Percentiles rank a stretch among this genome's conserved stretches.
Evolutionary conservation across 2,888 invertebrate genomes (phyloP).

Genomic region (Hybos culiciformis): DNA sequence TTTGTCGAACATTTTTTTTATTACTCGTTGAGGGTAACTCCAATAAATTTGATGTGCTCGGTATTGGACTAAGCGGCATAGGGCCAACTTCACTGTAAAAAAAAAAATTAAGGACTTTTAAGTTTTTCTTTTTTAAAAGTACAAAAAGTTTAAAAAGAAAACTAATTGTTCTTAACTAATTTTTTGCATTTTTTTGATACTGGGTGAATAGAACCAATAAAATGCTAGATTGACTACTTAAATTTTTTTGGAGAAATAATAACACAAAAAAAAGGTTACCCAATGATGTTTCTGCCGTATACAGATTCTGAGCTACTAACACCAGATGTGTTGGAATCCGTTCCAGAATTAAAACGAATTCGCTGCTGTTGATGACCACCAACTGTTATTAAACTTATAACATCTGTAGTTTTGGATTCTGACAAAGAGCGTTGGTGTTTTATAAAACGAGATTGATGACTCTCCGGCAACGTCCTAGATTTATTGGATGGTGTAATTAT

Average conservation of each 20-base stretch:
- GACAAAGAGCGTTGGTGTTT: constrained; percentile 51
- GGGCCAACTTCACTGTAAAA: constrained; percentile 48
- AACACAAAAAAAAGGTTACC: constrained; percentile 33
- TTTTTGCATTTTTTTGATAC: neutral
- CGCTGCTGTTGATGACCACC: constrained; percentile 31
- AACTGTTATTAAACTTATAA: constrained; percentile 26
- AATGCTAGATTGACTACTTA: neutral
- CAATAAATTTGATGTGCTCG: constrained; percentile 63
- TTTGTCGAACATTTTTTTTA: constrained; percentile 22
- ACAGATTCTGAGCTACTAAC: constrained; percentile 71
- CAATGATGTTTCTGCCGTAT: constrained; percentile 44
- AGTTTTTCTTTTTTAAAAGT: neutral
- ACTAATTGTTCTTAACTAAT: neutral
- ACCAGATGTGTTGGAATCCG: constrained; percentile 72
- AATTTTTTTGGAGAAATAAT: no score
- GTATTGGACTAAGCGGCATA: constrained; percentile 74
- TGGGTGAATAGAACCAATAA: neutral
- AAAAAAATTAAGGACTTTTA: constrained; percentile 4
- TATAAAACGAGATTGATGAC: constrained; percentile 27
- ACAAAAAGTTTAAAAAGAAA: neutral
- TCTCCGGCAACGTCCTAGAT: constrained; percentile 42
- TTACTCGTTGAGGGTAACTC: constrained; percentile 35
- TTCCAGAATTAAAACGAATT: constrained; percentile 44
- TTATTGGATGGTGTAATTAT: constrained; percentile 15
- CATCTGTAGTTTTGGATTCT: constrained; percentile 56